Conservation (phyloP, 2,797 vertebrate genomes). For the Crenichthys baileyi region DNA sequence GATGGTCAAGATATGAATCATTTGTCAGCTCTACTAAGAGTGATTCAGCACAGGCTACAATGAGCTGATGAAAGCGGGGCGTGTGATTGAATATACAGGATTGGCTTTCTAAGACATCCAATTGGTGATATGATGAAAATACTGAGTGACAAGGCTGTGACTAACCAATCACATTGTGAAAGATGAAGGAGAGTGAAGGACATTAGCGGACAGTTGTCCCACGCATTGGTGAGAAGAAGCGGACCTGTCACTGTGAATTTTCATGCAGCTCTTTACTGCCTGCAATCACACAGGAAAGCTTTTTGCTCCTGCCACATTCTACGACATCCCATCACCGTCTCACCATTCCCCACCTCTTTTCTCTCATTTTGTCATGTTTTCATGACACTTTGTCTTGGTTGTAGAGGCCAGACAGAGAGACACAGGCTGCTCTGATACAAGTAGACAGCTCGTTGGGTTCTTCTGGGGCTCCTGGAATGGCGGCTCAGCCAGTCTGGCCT, state of each 20-base stretch:
- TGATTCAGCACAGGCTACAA: neutral
- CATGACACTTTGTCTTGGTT: slow-evolving; percentile 57
- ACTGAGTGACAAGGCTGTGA: slow-evolving; percentile 67
- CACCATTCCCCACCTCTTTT: slow-evolving; percentile 25
- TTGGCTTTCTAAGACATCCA: slow-evolving; percentile 46
- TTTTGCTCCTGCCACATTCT: slow-evolving; percentile 52
- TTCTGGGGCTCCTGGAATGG: slow-evolving; percentile 59
- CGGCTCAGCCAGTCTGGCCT: slow-evolving; percentile 53
- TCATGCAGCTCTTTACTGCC: slow-evolving; percentile 44
- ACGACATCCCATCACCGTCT: slow-evolving; percentile 52
- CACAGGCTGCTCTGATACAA: slow-evolving; percentile 60
- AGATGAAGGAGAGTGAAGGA: slow-evolving; percentile 62
- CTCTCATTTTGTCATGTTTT: slow-evolving; percentile 44
- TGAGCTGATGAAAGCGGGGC: slow-evolving; percentile 20
- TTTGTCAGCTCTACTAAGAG: slow-evolving; percentile 9
- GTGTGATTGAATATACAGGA: slow-evolving; percentile 35
- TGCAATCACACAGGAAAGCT: slow-evolving; percentile 40
- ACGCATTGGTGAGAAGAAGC: slow-evolving; percentile 51
- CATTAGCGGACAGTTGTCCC: slow-evolving; percentile 69
- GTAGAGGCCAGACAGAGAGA: slow-evolving; percentile 62
- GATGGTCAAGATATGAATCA: slow-evolving; percentile 21
- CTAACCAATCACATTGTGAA: slow-evolving; percentile 62
- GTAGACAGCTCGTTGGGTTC: slow-evolving; percentile 65
- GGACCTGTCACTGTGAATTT: slow-evolving; percentile 70
- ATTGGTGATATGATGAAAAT: slow-evolving; percentile 64